Base-by-base conservation (phyloP, 2,888 invertebrate genomes). In the Andrena bucephala region DNA sequence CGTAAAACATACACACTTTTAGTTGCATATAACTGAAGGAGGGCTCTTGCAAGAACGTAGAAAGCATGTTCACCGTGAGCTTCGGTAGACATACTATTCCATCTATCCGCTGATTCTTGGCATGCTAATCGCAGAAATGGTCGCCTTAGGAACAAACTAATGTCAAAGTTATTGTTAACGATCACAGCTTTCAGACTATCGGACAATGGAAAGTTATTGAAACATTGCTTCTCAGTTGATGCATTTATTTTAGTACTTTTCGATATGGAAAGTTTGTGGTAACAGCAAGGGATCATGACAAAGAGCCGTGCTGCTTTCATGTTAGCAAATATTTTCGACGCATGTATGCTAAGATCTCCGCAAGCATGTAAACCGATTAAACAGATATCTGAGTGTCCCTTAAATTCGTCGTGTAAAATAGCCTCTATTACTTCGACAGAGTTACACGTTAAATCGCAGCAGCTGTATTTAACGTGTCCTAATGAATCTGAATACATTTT, bases 241-340 rank as follows among this genome's bases (percentile, higher is more conserved):
- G 77, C 42, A 66, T 36, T 24, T 80, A 88, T 72, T 67, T 70
- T 54, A 50, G 66, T 27, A 10, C 10, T 81, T 71, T 66, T 71
- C 31, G 73, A 81, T n/a, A 94, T 77, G 70, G 94, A 90, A 92
- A 97, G 95, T 93, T 96, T 96, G 92, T 97, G 97, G 90, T 97
- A 97, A 91, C 97, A 97, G 90, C 97, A 97, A 3, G 97, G 96
- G 95, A 97, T 96, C 16, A 97, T 94, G 62, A 96, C 95, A 29
- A 97, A 92, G 20, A 95, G 93, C 81, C 94, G 95, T 0, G 96
- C 96, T 50, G 94, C 92, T 7, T 94, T 90, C 92, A 96, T 95
- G 89, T 95, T 94, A 57, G 95, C 90, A 93, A 97, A 97, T 85
- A 97, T 94, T 88, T 95, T 95, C 67, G 97, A 95, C 8, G 96